Evolutionary conservation across 2,797 vertebrate species (phyloP).

Genomic region (Melanogrammus aeglefinus): DNA sequence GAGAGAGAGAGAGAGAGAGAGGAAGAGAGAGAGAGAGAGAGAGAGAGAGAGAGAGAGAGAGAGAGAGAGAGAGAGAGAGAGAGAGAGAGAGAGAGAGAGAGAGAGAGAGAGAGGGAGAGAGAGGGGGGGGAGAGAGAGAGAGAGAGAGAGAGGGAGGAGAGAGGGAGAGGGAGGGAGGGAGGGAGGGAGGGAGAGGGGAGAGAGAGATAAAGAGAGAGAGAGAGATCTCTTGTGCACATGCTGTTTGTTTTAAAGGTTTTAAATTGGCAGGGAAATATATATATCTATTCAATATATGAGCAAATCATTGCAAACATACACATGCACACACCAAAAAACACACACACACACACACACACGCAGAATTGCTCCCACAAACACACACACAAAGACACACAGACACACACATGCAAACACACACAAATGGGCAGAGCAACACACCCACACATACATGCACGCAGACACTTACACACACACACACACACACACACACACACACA

Average conservation of each 20-base stretch:
- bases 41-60: conserved; percentile 29
- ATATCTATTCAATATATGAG: too few species aligned
- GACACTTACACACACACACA: too few species aligned
- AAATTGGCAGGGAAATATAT: too few species aligned
- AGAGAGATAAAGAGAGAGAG: conserved; percentile 29
- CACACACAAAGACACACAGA: too few species aligned
- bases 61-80: conserved; percentile 25
- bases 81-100: conserved; percentile 23
- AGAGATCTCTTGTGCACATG: conserved; percentile 40
- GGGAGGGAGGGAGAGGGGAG: not conserved
- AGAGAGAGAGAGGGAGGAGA: conserved; percentile 27
- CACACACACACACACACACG: not conserved
- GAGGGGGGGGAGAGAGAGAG: too few species aligned
- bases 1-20: not conserved
- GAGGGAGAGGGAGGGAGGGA: conserved; percentile 16
- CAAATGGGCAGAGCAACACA: not conserved
- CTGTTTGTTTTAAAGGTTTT: conserved; percentile 23
- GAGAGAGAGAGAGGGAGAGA: not conserved
- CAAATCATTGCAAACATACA: not conserved
- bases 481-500: not conserved
- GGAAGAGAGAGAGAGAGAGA: conserved; percentile 18
- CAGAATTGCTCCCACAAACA: too few species aligned
- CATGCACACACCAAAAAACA: not conserved
- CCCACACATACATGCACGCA: too few species aligned
- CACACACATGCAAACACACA: not conserved